Evolutionary conservation across 2,797 vertebrate species (phyloP).

Genomic region (Chromobotia macracanthus): DNA sequence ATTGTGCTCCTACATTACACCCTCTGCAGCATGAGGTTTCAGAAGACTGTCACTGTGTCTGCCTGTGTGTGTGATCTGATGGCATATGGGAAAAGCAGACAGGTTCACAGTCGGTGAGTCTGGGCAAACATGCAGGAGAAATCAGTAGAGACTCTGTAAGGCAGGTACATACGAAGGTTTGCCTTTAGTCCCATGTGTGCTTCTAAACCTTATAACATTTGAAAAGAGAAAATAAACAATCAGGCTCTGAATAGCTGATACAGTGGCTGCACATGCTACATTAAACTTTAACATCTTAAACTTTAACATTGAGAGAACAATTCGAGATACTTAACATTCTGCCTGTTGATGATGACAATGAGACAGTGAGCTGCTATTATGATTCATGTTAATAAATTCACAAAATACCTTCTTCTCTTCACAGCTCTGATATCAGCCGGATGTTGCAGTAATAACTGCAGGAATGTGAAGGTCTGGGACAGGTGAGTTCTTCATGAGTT

Average conservation of each 20-base stretch:
- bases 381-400: not conserved
- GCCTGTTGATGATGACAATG: too few relatives aligned
- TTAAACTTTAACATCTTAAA: too few relatives aligned
- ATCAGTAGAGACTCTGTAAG: not conserved
- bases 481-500: slow-evolving; percentile 69
- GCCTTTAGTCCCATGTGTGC: too few relatives aligned
- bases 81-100: slow-evolving; percentile 31
- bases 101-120: slow-evolving; percentile 50
- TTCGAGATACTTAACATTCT: too few relatives aligned
- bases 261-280: too few relatives aligned
- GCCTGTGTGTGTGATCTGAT: not conserved
- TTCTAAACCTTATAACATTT: too few relatives aligned
- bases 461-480: slow-evolving; percentile 83
- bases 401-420: slow-evolving; percentile 48
- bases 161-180: not conserved
- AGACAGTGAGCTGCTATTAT: too few relatives aligned
- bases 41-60: slow-evolving; percentile 8
- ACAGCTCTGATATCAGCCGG: slow-evolving; percentile 81
- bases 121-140: slow-evolving; percentile 52
- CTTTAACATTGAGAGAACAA: too few relatives aligned
- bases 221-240: too few relatives aligned
- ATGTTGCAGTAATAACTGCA: slow-evolving; percentile 82
- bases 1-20: slow-evolving; percentile 6
- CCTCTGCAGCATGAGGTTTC: slow-evolving; percentile 5
- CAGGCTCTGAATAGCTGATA: too few relatives aligned